These are phyloP conservation scores for Tetragonula clypearis DNA, from an alignment of 1,140 invertebrate genomes.

Conservation along the genomic window DNA sequence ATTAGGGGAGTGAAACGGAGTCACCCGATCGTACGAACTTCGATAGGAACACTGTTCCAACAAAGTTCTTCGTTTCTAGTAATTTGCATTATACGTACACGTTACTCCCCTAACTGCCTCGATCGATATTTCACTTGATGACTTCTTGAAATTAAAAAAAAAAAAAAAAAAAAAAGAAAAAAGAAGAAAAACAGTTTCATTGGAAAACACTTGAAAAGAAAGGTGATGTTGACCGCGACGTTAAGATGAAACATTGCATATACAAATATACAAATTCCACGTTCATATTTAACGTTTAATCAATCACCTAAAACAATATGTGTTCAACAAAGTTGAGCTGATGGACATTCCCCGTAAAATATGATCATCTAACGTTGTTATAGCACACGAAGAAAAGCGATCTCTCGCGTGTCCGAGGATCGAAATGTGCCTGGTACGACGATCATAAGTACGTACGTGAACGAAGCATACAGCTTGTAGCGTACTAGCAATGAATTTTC, in stretches of 20 bases:
- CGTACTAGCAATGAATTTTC: not conserved
- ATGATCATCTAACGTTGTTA: not conserved
- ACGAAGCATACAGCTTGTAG: not conserved
- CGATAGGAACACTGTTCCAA: not conserved
- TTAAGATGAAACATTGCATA: not conserved
- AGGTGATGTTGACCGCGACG: not conserved
- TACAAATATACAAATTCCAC: not conserved
- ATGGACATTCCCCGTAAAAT: not conserved
- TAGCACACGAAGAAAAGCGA: not conserved
- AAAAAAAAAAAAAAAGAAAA: too few species aligned
- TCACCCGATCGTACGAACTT: not conserved
- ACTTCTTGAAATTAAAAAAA: not conserved
- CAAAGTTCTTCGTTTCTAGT: not conserved
- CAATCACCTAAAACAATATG: not conserved
- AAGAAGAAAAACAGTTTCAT: not conserved
- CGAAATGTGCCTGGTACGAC: slow-evolving; percentile 19
- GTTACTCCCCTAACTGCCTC: not conserved
- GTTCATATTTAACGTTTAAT: not conserved
- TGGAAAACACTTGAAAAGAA: not conserved
- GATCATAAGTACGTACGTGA: not conserved
- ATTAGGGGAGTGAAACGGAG: slow-evolving; percentile 7
- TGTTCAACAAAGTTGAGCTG: not conserved
- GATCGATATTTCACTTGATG: not conserved
- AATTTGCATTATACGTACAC: not conserved
- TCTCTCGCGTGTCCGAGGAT: slow-evolving; percentile 15